Percentiles rank a stretch among this genome's conserved stretches.
Conservation (phyloP, 2,888 invertebrate genomes). For the Brachypalpus laphriformis region DNA sequence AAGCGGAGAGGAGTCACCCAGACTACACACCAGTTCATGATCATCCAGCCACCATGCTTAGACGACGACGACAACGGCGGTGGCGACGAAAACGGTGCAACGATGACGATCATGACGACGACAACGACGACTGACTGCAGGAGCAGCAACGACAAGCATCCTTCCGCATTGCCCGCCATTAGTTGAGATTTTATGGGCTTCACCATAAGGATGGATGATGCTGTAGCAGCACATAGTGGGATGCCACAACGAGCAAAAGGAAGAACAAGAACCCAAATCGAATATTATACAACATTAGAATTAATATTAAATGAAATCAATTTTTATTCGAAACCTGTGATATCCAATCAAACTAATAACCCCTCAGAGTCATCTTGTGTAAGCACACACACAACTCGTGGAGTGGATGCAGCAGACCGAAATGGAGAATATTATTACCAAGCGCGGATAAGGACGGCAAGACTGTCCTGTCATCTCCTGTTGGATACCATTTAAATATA, state of each 20-base stretch:
- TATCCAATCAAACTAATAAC: slow-evolving; percentile 74
- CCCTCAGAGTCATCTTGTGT: slow-evolving; percentile 60
- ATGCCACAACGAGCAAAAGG: slow-evolving; percentile 12
- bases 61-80: slow-evolving; percentile 41
- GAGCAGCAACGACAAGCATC: slow-evolving; percentile 57
- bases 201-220: slow-evolving; percentile 65
- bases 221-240: slow-evolving; percentile 18
- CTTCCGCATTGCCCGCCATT: slow-evolving; percentile 73
- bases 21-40: slow-evolving; percentile 37
- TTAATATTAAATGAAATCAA: slow-evolving; percentile 74
- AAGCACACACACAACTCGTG: slow-evolving; percentile 27
- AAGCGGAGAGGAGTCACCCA: slow-evolving; percentile 42
- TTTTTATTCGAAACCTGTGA: slow-evolving; percentile 70
- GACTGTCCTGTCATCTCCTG: slow-evolving; percentile 61
- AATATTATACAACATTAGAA: slow-evolving; percentile 69
- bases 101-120: slow-evolving; percentile 11
- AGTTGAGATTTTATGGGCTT: slow-evolving; percentile 70
- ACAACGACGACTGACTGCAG: slow-evolving; percentile 44
- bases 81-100: slow-evolving; percentile 40
- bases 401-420: slow-evolving; percentile 20
- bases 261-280: slow-evolving; percentile 49
- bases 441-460: slow-evolving; percentile 27
- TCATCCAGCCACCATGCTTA: slow-evolving; percentile 1
- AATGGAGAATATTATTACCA: slow-evolving; percentile 50
- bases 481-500: slow-evolving; percentile 71